Percentiles rank a stretch among this genome's conserved stretches.
phyloP scores from a whole-genome alignment of 1,140 invertebrate genomes.

The Xylocopa sonorina region DNA sequence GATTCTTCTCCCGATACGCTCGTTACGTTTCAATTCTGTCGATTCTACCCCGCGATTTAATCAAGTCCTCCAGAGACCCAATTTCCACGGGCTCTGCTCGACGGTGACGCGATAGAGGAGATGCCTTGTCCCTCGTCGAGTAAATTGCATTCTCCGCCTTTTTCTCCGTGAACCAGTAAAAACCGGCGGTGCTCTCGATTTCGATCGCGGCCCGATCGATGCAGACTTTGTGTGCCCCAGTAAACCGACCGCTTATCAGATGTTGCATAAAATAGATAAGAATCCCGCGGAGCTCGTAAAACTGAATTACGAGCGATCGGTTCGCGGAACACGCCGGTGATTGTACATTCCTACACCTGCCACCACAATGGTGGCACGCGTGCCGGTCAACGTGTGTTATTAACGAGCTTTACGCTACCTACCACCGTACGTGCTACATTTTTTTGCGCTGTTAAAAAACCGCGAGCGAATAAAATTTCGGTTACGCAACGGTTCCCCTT shows the following conservation, averaged over 20 bases:
- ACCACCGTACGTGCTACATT: too few relatives aligned
- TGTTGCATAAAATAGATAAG: constrained; percentile 32
- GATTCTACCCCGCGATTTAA: background rate
- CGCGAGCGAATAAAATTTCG: too few relatives aligned
- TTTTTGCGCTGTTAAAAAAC: too few relatives aligned
- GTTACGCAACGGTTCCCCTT: too few relatives aligned
- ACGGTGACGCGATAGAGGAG: background rate
- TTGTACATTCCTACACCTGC: background rate
- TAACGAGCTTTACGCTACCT: background rate
- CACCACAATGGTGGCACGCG: background rate
- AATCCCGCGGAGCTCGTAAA: background rate
- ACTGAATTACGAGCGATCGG: constrained; percentile 1
- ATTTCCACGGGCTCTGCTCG: background rate
- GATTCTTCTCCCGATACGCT: background rate
- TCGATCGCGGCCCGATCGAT: constrained; percentile 21
- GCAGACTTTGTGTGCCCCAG: background rate
- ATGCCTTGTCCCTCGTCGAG: background rate
- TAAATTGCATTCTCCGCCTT: constrained; percentile 16
- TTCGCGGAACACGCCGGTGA: background rate
- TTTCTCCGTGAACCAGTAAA: background rate
- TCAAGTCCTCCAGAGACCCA: background rate
- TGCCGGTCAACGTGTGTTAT: background rate
- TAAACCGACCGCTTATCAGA: constrained; percentile 29
- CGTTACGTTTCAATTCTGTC: background rate
- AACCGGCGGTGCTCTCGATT: constrained; percentile 7